Conservation (phyloP, 2,888 invertebrate species). For the Bursaphelenchus okinawaensis region DNA sequence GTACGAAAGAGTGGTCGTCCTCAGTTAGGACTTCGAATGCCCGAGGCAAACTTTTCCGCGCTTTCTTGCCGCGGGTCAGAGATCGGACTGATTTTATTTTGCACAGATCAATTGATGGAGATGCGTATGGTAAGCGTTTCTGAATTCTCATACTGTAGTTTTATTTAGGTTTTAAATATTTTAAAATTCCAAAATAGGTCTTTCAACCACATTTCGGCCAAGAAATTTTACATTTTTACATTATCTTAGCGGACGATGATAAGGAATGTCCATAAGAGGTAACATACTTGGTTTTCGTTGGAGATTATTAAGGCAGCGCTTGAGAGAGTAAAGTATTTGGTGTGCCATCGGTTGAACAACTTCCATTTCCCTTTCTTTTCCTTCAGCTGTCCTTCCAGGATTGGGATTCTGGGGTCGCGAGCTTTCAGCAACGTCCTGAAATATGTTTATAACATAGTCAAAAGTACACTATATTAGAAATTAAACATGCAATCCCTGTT, state of each 20-base stretch:
- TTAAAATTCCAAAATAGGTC: too few species aligned
- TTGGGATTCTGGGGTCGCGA: constrained; percentile 16
- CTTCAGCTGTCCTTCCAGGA: constrained; percentile 71
- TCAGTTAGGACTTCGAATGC: constrained; percentile 90
- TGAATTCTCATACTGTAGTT: too few species aligned
- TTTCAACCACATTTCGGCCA: too few species aligned
- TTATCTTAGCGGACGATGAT: neutral
- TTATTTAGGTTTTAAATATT: too few species aligned
- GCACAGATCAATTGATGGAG: constrained; percentile 72
- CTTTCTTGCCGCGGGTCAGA: constrained; percentile 71
- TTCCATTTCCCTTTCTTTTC: constrained; percentile 88
- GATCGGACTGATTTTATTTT: constrained; percentile 91
- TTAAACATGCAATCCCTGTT: constrained; percentile 68
- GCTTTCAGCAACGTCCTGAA: constrained; percentile 19
- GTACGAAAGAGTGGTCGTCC: constrained; percentile 77
- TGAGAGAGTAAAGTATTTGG: constrained; percentile 84
- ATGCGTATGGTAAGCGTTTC: neutral
- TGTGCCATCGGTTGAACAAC: constrained; percentile 83
- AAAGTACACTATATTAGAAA: neutral
- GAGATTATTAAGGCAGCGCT: constrained; percentile 79
- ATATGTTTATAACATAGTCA: too few species aligned
- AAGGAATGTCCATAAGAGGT: neutral
- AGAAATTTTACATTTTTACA: neutral
- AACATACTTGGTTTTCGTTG: constrained; percentile 3
- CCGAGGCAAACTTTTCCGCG: constrained; percentile 76